Conservation (phyloP, 2,888 invertebrate genomes). For the Suillia variegata region DNA sequence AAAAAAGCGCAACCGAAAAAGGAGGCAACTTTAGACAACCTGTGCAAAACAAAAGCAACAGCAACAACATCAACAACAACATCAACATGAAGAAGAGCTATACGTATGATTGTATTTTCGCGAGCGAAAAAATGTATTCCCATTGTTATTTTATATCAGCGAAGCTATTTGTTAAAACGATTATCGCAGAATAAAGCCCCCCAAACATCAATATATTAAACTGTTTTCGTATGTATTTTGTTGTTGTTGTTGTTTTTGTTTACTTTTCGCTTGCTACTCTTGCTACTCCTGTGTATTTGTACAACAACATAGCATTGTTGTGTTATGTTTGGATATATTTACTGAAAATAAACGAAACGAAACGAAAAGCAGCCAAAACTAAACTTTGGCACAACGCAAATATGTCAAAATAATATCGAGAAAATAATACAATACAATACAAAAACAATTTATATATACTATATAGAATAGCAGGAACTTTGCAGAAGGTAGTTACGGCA, state of each 20-base stretch:
- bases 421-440: too few species aligned
- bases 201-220: conserved; percentile 2
- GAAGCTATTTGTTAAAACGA: conserved; percentile 49
- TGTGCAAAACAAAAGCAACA: too few species aligned
- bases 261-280: not conserved
- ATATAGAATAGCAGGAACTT: too few species aligned
- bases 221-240: conserved; percentile 1
- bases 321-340: conserved; percentile 4
- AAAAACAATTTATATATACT: too few species aligned
- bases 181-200: conserved; percentile 41
- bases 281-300: not conserved
- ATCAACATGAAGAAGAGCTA: too few species aligned
- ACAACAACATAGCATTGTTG: not conserved
- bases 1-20: too few species aligned
- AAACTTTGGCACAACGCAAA: not conserved
- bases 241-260: too few species aligned
- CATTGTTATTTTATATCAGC: conserved; percentile 38
- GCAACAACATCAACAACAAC: too few species aligned
- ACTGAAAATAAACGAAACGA: not conserved
- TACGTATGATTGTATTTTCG: too few species aligned
- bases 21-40: too few species aligned
- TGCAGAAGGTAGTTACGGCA: not conserved
- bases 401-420: not conserved
- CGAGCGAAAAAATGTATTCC: too few species aligned
- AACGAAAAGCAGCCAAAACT: not conserved